phyloP scores from a whole-genome alignment of 2,888 invertebrate genomes.

The Eristalinus sepulchralis region DNA sequence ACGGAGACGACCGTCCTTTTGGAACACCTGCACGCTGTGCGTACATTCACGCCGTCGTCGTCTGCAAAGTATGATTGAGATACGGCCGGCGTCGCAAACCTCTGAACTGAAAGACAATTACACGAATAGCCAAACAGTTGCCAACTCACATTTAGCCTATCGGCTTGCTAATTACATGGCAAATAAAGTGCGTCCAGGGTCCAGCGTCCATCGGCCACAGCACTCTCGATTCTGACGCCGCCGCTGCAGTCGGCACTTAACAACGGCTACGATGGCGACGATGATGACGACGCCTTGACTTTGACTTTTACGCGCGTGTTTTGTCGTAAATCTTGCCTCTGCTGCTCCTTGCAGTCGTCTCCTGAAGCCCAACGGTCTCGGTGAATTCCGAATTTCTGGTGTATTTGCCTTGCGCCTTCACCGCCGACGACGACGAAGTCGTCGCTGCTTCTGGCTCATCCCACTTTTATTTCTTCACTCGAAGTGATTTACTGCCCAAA shows the following conservation, averaged over 20 bases:
- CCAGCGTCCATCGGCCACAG: slow-evolving; percentile 7
- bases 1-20: slow-evolving; percentile 17
- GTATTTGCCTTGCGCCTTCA: slow-evolving; percentile 30
- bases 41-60: slow-evolving; percentile 15
- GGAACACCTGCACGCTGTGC: slow-evolving; percentile 59
- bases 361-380: neutral
- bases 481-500: slow-evolving; percentile 57
- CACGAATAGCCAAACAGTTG: slow-evolving; percentile 63
- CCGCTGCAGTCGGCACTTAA: neutral
- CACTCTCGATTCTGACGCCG: slow-evolving; percentile 36
- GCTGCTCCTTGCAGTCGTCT: slow-evolving; percentile 31
- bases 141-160: slow-evolving; percentile 60
- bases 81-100: slow-evolving; percentile 57
- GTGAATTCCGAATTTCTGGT: slow-evolving; percentile 12
- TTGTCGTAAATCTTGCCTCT: slow-evolving; percentile 59
- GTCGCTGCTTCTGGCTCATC: slow-evolving; percentile 11
- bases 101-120: slow-evolving; percentile 55
- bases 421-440: neutral
- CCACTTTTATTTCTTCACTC: slow-evolving; percentile 66
- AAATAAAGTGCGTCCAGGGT: slow-evolving; percentile 58
- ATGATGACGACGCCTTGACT: slow-evolving; percentile 34
- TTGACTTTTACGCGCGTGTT: slow-evolving; percentile 59
- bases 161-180: slow-evolving; percentile 66
- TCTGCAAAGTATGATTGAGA: slow-evolving; percentile 64
- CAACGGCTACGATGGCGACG: neutral